Conservation (phyloP, 2,113 vertebrate genomes). For the Melanocharis versteri region DNA sequence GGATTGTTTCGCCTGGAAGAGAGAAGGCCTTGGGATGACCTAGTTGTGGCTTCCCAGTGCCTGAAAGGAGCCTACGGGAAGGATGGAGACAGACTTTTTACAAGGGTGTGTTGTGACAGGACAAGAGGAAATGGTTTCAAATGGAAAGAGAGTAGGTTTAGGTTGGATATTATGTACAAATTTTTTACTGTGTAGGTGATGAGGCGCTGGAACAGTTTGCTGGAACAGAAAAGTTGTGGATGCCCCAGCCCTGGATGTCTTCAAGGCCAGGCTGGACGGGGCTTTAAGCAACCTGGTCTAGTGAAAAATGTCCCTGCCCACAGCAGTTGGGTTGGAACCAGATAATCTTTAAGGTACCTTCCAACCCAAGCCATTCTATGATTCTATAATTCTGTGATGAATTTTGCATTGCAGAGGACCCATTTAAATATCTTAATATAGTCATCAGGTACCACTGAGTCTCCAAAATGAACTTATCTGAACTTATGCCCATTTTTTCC, state of each 20-base stretch:
- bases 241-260: background rate
- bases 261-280: background rate
- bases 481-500: background rate
- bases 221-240: background rate
- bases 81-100: background rate
- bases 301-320: background rate
- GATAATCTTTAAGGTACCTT: background rate
- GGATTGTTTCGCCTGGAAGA: background rate
- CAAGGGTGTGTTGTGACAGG: accelerated
- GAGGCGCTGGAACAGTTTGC: background rate
- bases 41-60: background rate
- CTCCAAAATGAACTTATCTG: background rate
- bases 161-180: background rate
- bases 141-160: background rate
- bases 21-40: background rate
- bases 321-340: background rate
- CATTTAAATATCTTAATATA: background rate
- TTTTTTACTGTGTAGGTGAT: background rate
- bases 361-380: background rate
- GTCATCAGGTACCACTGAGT: accelerated
- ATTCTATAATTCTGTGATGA: background rate
- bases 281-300: background rate
- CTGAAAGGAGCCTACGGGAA: background rate
- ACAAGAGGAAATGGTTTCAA: background rate
- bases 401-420: background rate